Base-by-base conservation (phyloP, 2,797 vertebrate species). In the Kryptolebias ocellatus region DNA sequence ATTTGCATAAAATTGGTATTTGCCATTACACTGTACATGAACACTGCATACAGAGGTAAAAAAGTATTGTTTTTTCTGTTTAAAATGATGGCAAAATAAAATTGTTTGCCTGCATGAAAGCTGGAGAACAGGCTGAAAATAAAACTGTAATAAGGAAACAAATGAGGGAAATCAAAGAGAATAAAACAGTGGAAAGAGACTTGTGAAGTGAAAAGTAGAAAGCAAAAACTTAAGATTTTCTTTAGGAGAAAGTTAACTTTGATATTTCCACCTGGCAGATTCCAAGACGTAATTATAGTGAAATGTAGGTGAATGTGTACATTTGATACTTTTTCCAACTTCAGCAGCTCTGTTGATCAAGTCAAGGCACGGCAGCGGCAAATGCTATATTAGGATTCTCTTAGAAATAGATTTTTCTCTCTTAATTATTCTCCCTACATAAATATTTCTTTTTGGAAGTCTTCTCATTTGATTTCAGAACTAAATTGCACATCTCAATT, bases 391-490 rank as follows among this genome's bases (percentile, higher is more conserved):
- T 11, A 39, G 37, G 37, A 39, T 10, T 10, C 37, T 39, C 37
- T 39, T 39, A 39, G 8, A 39, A 11, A 39, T 2, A 10, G 8
- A 0, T 39, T 9, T 39, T 39, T 39, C 37, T 1, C 2, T 39
- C 37, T 53, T 54, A 61, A 64, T 68, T 69, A 78, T 75, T 72
- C 70, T 67, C 65, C 72, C 15, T 58, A n/a, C 37, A 70, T 60
- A 12, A 76, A 58, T 76, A 69, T 71, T 80, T 39, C 47, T 66
- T 81, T 71, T 69, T 50, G 65, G 55, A 31, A 67, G 53, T 28
- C 34, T 2, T 49, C 17, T 20, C 7, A 29, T 60, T 73, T 64
- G 14, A 76, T 76, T 74, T 70, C 24, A 44, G 24, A 63, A 61
- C 51, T 28, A 67, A 75, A 75, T 57, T 60, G 56, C 46, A 15